Conservation (phyloP, 2,797 vertebrate genomes). For the Alca torda region DNA sequence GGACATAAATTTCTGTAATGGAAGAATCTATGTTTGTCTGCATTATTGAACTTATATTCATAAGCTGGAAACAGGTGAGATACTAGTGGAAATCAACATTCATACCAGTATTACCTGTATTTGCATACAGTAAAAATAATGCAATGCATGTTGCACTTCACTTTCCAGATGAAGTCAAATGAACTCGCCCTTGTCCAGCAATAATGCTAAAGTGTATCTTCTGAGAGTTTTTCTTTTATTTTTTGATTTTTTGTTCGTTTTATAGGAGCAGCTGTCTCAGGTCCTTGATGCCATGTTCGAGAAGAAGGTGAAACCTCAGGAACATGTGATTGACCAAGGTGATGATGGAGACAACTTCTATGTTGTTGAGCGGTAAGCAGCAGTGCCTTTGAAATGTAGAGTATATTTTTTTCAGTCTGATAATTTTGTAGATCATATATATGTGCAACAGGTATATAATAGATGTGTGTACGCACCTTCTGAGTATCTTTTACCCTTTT, state of each 20-base stretch:
- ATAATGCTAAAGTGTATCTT: not conserved
- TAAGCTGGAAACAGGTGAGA: not conserved
- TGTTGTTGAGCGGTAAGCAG: conserved; percentile 90
- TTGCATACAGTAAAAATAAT: not conserved
- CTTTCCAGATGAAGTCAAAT: not conserved
- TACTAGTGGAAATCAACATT: not conserved
- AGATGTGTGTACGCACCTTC: not conserved
- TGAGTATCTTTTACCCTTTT: not conserved
- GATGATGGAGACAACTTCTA: conserved; percentile 99
- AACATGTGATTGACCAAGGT: conserved; percentile 97
- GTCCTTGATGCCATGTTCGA: conserved; percentile 99
- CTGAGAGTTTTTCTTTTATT: not conserved
- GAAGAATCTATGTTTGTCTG: not conserved
- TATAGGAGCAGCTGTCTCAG: conserved; percentile 95
- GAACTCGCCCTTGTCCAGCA: not conserved
- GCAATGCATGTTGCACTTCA: not conserved
- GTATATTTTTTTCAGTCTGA: not conserved
- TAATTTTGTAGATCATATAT: not conserved
- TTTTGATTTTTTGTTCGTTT: not conserved
- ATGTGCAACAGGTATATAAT: not conserved
- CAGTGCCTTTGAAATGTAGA: not conserved
- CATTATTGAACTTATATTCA: not conserved
- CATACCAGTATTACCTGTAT: not conserved
- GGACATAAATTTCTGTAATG: not conserved
- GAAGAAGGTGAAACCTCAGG: conserved; percentile 85